Conservation (phyloP, 2,797 vertebrate genomes). For the Silurus aristotelis region DNA sequence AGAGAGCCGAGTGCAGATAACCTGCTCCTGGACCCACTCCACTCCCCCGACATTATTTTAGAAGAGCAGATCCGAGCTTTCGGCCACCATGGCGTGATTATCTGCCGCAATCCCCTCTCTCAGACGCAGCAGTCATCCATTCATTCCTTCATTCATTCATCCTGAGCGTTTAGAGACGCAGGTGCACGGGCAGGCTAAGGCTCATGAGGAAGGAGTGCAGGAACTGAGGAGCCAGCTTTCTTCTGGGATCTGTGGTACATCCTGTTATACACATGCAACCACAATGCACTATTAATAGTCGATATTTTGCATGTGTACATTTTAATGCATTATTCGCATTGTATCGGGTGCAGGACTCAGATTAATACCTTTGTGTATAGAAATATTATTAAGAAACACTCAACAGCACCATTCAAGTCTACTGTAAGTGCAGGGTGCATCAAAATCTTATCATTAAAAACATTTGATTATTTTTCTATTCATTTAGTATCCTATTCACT, state of each 20-base stretch:
- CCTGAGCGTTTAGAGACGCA: neutral
- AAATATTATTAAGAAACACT: too few relatives aligned
- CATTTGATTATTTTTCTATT: neutral
- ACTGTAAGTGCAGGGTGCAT: neutral
- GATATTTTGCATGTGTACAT: neutral
- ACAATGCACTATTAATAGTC: neutral
- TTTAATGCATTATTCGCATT: too few relatives aligned
- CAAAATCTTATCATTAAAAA: neutral
- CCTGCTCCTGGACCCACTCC: conserved; percentile 72
- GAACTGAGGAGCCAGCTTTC: neutral
- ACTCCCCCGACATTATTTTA: conserved; percentile 78
- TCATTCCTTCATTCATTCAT: conserved; percentile 68
- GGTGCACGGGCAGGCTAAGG: neutral
- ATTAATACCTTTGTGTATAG: neutral
- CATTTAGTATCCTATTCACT: too few relatives aligned
- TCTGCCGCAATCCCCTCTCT: conserved; percentile 74
- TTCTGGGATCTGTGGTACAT: neutral
- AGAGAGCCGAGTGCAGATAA: conserved; percentile 75
- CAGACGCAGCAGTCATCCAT: conserved; percentile 77
- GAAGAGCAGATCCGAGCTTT: conserved; percentile 76
- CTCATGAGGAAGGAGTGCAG: neutral
- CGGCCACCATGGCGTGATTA: conserved; percentile 69
- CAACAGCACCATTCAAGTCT: neutral
- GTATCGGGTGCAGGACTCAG: neutral
- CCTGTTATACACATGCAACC: neutral